These are phyloP conservation scores for Harpagoxenus sublaevis DNA, from an alignment of 2,888 invertebrate species.

Conservation along the genomic window DNA sequence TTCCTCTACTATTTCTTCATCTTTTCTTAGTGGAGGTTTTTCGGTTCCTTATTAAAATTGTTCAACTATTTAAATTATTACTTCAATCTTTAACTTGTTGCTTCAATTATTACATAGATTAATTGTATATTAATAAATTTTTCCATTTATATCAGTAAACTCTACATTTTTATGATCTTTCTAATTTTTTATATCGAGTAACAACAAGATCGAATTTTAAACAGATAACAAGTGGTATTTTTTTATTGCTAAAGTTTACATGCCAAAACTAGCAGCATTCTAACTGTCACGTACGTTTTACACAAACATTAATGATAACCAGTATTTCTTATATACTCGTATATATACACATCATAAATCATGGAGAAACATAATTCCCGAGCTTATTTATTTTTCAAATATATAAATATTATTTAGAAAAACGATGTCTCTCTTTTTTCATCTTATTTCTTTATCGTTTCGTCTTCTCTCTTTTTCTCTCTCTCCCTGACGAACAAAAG, in stretches of 20 bases:
- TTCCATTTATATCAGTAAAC: not conserved
- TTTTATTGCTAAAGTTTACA: not conserved
- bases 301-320: not conserved
- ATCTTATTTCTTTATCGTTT: not conserved
- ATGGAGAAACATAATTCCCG: not conserved
- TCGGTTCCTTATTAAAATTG: constrained; percentile 8
- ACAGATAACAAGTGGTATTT: not conserved
- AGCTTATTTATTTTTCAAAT: constrained; percentile 15
- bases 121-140: constrained; percentile 1
- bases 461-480: constrained; percentile 33
- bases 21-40: not conserved
- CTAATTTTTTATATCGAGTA: not conserved
- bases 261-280: not conserved
- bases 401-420: constrained; percentile 17
- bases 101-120: not conserved
- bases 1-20: constrained; percentile 19
- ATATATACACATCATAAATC: constrained; percentile 1
- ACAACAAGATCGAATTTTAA: not conserved
- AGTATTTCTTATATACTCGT: not conserved
- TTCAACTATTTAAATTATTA: not conserved
- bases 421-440: not conserved
- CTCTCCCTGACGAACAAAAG: constrained; percentile 63
- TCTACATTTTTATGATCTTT: not conserved
- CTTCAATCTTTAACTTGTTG: not conserved
- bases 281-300: not conserved